These are phyloP conservation scores for Trichopoda pennipes DNA, from an alignment of 2,888 invertebrate species.

Conservation along the genomic window DNA sequence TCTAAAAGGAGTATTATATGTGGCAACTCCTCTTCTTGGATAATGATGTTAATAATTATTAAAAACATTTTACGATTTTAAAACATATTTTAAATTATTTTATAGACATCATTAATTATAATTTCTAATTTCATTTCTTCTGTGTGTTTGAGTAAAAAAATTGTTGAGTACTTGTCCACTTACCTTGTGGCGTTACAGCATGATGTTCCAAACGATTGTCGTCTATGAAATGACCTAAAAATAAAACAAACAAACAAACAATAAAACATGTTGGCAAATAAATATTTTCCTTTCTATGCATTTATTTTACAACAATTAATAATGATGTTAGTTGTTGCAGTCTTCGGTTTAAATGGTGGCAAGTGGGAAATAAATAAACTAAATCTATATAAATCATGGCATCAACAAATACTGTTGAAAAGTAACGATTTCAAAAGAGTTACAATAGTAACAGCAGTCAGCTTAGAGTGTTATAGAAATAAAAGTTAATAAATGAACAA, in stretches of 20 bases:
- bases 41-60: conserved; percentile 35
- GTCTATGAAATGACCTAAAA: conserved; percentile 80
- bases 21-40: not conserved
- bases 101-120: not conserved
- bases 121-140: not conserved
- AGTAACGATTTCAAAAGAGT: conserved; percentile 13
- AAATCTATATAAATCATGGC: conserved; percentile 34
- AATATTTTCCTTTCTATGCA: not conserved
- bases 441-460: not conserved
- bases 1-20: too few species aligned
- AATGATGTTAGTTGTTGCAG: conserved; percentile 44
- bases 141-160: conserved; percentile 60
- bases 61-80: conserved; percentile 18
- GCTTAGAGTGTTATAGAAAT: conserved; percentile 35
- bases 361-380: not conserved
- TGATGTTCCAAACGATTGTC: conserved; percentile 81
- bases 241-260: conserved; percentile 29
- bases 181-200: conserved; percentile 78
- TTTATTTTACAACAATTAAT: conserved; percentile 43
- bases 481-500: conserved; percentile 6
- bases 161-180: conserved; percentile 58
- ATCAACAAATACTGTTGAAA: not conserved
- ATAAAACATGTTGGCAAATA: conserved; percentile 22
- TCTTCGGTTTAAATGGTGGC: conserved; percentile 1
- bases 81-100: conserved; percentile 48